Evolutionary conservation across 2,797 vertebrate genomes (phyloP).

Genomic region (Kryptopterus vitreolus): DNA sequence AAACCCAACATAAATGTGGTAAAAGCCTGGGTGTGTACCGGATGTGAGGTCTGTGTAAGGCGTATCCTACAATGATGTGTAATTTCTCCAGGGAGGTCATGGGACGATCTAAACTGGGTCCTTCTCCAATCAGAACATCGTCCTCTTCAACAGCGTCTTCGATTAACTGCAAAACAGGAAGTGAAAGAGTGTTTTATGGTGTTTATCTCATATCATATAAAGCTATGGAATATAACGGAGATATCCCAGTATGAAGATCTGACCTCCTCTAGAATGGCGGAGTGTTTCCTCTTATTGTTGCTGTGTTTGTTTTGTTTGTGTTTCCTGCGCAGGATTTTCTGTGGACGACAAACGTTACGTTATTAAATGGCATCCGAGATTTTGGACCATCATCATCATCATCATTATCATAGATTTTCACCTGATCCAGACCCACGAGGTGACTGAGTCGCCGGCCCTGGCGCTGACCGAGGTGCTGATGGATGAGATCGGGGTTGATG

Average conservation of each 20-base stretch:
- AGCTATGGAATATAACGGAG: not conserved
- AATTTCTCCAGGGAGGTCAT: conserved; percentile 88
- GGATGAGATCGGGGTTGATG: conserved; percentile 41
- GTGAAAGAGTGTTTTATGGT: not conserved
- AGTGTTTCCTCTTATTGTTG: conserved; percentile 62
- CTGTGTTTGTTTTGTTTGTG: conserved; percentile 60
- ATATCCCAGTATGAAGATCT: conserved; percentile 7
- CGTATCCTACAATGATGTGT: conserved; percentile 86
- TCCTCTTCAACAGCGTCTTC: conserved; percentile 59
- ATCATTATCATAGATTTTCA: conserved; percentile 43
- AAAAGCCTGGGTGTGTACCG: conserved; percentile 68
- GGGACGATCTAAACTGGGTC: conserved; percentile 75
- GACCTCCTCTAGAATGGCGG: conserved; percentile 72
- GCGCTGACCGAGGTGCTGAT: conserved; percentile 45
- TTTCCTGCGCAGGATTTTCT: conserved; percentile 75
- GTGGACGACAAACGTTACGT: conserved; percentile 15
- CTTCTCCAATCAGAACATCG: conserved; percentile 75
- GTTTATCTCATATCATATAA: not conserved
- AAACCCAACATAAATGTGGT: not conserved
- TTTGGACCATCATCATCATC: not conserved
- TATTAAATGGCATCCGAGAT: not conserved
- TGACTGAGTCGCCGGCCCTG: conserved; percentile 69
- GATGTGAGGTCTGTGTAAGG: conserved; percentile 78
- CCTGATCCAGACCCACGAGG: conserved; percentile 76
- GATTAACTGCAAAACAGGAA: not conserved